Conservation (phyloP, 2,888 invertebrate species). For the Caenorhabditis imperialis region DNA sequence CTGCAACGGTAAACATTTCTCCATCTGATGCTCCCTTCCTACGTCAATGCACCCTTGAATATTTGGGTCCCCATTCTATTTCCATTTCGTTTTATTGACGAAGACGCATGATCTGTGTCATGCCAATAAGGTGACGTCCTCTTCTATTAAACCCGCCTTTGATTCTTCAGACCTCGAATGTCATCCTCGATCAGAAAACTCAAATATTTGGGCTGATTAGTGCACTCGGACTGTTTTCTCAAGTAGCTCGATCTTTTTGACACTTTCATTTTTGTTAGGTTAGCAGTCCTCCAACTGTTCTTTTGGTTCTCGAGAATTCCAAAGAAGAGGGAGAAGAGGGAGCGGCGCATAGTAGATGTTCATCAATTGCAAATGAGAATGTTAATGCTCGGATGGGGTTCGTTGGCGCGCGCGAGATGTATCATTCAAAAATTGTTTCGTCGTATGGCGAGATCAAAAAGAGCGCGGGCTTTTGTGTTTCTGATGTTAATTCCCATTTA, state of each 20-base stretch:
- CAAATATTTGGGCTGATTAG: too few species aligned
- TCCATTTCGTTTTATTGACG: slow-evolving; percentile 35
- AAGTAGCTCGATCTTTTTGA: slow-evolving; percentile 11
- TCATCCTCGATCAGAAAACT: too few species aligned
- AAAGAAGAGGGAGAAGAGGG: slow-evolving; percentile 6
- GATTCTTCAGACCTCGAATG: too few species aligned
- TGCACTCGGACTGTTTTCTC: slow-evolving; percentile 11
- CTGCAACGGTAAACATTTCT: slow-evolving; percentile 37
- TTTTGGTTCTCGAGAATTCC: slow-evolving; percentile 23
- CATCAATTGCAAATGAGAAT: slow-evolving; percentile 62
- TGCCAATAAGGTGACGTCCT: slow-evolving; percentile 33
- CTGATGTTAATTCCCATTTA: not conserved
- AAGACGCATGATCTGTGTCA: slow-evolving; percentile 47
- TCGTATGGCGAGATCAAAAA: slow-evolving; percentile 16
- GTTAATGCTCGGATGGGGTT: slow-evolving; percentile 53
- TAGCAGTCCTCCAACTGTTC: too few species aligned
- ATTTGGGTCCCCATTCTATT: slow-evolving; percentile 11
- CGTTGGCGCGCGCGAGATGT: slow-evolving; percentile 48
- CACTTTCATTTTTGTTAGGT: too few species aligned
- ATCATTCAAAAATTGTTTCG: slow-evolving; percentile 46
- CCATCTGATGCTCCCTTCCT: slow-evolving; percentile 14
- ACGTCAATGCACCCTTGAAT: slow-evolving; percentile 33
- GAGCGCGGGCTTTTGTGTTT: not conserved
- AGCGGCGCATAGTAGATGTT: slow-evolving; percentile 52
- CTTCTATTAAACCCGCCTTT: not conserved